Conservation (phyloP, 2,113 vertebrate genomes). For the Carassius gibelio region DNA sequence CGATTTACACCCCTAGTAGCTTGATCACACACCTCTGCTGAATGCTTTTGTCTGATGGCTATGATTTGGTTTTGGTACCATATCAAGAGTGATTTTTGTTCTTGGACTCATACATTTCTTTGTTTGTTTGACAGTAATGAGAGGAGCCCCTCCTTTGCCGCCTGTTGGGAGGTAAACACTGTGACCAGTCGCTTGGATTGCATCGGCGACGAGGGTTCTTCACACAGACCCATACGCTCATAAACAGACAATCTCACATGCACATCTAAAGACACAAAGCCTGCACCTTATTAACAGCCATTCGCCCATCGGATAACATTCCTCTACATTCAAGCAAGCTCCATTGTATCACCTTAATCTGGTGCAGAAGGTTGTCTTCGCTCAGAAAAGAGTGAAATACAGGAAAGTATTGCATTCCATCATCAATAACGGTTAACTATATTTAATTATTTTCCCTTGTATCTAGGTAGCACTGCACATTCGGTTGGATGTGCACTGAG, state of each 20-base stretch:
- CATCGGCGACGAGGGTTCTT: constrained; percentile 37
- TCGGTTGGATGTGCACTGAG: neutral
- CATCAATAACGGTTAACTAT: neutral
- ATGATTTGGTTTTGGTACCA: too few species aligned
- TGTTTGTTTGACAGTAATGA: constrained; percentile 71
- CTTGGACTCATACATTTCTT: neutral
- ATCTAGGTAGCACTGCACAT: too few species aligned
- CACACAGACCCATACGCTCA: constrained; percentile 17
- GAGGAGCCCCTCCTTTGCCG: constrained; percentile 83
- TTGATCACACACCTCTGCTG: neutral
- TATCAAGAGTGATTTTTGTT: neutral
- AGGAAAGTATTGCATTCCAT: constrained; percentile 24
- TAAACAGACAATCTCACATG: constrained; percentile 40
- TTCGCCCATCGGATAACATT: constrained; percentile 27
- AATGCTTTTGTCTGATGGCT: neutral
- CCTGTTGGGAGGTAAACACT: constrained; percentile 82
- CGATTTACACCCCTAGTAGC: too few species aligned
- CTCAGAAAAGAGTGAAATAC: neutral
- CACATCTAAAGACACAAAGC: constrained; percentile 26
- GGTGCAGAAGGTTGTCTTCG: neutral
- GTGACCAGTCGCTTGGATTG: constrained; percentile 37
- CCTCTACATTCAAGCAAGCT: neutral
- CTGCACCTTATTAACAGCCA: constrained; percentile 51
- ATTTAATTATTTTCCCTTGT: neutral
- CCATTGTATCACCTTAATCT: neutral